Conservation (phyloP, 2,797 vertebrate genomes). For the Pangasius sanitwongsei region DNA sequence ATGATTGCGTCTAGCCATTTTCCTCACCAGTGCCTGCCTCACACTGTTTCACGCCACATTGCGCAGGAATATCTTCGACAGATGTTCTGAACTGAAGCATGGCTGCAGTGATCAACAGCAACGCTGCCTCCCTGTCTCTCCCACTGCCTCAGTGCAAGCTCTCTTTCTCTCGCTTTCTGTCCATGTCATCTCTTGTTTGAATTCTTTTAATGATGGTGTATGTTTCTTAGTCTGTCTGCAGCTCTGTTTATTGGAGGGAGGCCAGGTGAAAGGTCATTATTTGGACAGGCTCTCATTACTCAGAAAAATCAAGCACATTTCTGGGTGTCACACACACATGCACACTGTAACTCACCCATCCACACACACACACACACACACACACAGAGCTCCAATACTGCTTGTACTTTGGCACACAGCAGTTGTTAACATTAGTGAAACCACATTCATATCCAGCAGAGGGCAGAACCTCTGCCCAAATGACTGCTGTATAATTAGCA, state of each 20-base stretch:
- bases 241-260: constrained; percentile 47
- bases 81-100: constrained; percentile 59
- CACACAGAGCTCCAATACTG: not conserved
- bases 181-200: constrained; percentile 42
- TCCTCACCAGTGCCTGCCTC: constrained; percentile 32
- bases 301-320: constrained; percentile 43
- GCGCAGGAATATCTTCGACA: constrained; percentile 63
- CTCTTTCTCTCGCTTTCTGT: constrained; percentile 11
- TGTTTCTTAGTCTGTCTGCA: constrained; percentile 40
- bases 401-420: not conserved
- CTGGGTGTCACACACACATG: constrained; percentile 15
- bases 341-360: constrained; percentile 8
- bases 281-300: constrained; percentile 54
- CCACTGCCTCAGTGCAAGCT: not conserved
- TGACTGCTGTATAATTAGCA: not conserved
- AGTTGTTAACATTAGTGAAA: not conserved
- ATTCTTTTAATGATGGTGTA: constrained; percentile 44
- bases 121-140: constrained; percentile 29
- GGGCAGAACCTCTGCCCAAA: constrained; percentile 10
- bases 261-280: constrained; percentile 48
- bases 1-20: constrained; percentile 53
- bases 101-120: constrained; percentile 38
- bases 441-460: constrained; percentile 12
- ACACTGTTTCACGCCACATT: constrained; percentile 60
- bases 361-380: not conserved